phyloP scores from a whole-genome alignment of 2,113 vertebrate species.

The Rana temporaria region DNA sequence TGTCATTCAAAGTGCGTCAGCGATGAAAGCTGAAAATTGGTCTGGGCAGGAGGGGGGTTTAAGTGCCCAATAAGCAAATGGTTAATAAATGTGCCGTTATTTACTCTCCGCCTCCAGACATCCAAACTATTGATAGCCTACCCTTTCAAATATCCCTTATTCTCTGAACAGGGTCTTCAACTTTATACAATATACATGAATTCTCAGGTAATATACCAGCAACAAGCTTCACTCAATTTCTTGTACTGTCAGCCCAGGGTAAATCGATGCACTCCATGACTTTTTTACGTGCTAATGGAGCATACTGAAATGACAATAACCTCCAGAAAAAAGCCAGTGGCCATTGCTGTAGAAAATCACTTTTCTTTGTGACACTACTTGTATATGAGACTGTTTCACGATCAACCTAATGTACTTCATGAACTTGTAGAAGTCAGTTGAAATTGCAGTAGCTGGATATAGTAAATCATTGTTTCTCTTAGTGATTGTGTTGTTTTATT shows the following conservation, averaged over 20 bases:
- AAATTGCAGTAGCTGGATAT: constrained; percentile 9
- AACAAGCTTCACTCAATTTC: constrained; percentile 60
- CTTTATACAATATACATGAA: not conserved
- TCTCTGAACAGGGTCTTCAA: not conserved
- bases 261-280: constrained; percentile 67
- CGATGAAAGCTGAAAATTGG: too few relatives aligned
- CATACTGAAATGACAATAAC: constrained; percentile 57
- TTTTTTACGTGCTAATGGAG: constrained; percentile 19
- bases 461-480: constrained; percentile 16
- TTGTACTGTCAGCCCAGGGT: constrained; percentile 59
- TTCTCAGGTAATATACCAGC: not conserved
- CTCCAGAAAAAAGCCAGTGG: constrained; percentile 47
- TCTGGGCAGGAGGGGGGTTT: too few relatives aligned
- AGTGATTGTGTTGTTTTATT: not conserved
- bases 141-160: too few relatives aligned
- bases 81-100: too few relatives aligned
- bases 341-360: constrained; percentile 56
- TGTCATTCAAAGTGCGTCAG: too few relatives aligned
- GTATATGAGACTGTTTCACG: constrained; percentile 54
- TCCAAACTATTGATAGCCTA: too few relatives aligned
- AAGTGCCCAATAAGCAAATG: too few relatives aligned
- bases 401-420: constrained; percentile 56
- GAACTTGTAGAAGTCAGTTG: not conserved
- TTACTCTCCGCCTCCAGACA: too few relatives aligned
- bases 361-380: constrained; percentile 50